A percentile compares a stretch with the other conserved stretches of the same genome.
Evolutionary conservation across 2,888 invertebrate genomes (phyloP).

Genomic region (Diadegma fenestrale): DNA sequence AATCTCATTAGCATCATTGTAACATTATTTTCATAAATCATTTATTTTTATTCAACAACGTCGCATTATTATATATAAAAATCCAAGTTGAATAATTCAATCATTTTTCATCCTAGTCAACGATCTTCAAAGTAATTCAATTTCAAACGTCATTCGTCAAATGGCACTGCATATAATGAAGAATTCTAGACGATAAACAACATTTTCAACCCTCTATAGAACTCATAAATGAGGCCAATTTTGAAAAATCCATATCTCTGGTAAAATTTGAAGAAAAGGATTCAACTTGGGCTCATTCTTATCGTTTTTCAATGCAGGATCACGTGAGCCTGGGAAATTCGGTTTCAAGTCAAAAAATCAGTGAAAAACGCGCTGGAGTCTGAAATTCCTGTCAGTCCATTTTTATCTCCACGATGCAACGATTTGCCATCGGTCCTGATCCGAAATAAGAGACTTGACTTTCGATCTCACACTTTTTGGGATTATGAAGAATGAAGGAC

Average conservation of each 20-base stretch:
- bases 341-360: too few species aligned
- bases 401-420: neutral
- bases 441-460: too few species aligned
- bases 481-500: neutral
- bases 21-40: conserved; percentile 24
- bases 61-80: conserved; percentile 3
- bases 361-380: neutral
- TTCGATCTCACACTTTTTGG: neutral
- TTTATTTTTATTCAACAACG: neutral
- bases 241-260: too few species aligned
- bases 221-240: too few species aligned
- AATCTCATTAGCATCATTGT: conserved; percentile 25
- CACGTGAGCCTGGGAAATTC: too few species aligned
- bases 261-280: too few species aligned
- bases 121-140: neutral
- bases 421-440: neutral
- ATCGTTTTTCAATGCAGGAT: too few species aligned
- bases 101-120: neutral
- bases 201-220: too few species aligned
- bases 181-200: too few species aligned
- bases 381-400: neutral
- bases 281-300: too few species aligned
- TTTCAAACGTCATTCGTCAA: neutral
- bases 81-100: conserved; percentile 3
- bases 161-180: neutral